Evolutionary conservation across 2,113 vertebrate genomes (phyloP).

Genomic region (Seriola quinqueradiata): DNA sequence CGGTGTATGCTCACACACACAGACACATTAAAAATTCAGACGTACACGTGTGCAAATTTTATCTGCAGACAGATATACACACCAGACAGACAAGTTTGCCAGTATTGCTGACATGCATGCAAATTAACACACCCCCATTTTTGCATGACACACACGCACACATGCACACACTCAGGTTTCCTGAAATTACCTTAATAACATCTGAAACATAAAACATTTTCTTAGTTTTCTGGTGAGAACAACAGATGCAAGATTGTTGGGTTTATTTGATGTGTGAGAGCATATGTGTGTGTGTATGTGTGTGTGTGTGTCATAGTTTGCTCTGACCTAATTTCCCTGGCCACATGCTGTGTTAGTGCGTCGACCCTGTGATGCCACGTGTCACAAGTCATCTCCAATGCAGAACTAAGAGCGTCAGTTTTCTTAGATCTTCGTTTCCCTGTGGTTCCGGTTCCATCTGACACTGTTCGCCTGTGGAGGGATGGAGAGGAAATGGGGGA

Average conservation of each 20-base stretch:
- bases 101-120: conserved; percentile 7
- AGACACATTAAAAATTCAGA: conserved; percentile 4
- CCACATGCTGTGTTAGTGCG: conserved; percentile 67
- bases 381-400: conserved; percentile 58
- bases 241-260: conserved; percentile 29
- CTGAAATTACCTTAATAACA: conserved; percentile 22
- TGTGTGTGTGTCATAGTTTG: conserved; percentile 25
- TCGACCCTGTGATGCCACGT: conserved; percentile 60
- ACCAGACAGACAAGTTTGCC: background rate
- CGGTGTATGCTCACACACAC: background rate
- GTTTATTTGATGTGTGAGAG: conserved; percentile 32
- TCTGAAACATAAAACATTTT: conserved; percentile 33
- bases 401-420: conserved; percentile 62
- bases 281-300: conserved; percentile 3
- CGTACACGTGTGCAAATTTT: background rate
- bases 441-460: conserved; percentile 65
- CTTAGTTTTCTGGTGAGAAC: conserved; percentile 25
- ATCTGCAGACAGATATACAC: conserved; percentile 9
- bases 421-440: conserved; percentile 73
- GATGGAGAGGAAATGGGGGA: conserved; percentile 57
- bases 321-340: conserved; percentile 74
- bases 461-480: conserved; percentile 55
- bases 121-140: conserved; percentile 1
- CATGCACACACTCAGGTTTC: background rate
- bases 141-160: background rate